Evolutionary conservation across 1,140 invertebrate species (phyloP).

Genomic region (Agrypnia vestita): DNA sequence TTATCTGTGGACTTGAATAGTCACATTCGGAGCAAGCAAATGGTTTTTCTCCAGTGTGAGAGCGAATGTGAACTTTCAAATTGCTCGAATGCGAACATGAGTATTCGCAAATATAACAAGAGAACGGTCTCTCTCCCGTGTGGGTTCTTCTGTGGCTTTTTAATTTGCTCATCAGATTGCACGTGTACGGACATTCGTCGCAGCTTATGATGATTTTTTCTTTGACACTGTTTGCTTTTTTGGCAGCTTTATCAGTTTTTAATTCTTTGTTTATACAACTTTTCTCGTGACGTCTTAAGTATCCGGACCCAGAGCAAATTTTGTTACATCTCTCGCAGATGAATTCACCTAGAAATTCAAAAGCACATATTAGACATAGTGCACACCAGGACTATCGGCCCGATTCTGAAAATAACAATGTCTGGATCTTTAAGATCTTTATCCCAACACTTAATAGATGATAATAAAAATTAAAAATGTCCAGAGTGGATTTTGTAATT

Average conservation of each 20-base stretch:
- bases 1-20: slow-evolving; percentile 37
- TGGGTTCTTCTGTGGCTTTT: slow-evolving; percentile 50
- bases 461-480: no score
- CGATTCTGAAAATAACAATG: no score
- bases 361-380: slow-evolving; percentile 54
- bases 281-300: not conserved
- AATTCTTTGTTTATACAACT: not conserved
- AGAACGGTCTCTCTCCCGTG: slow-evolving; percentile 48
- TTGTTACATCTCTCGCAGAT: slow-evolving; percentile 55
- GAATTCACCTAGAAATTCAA: slow-evolving; percentile 66
- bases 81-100: slow-evolving; percentile 28
- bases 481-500: no score
- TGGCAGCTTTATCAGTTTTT: no score
- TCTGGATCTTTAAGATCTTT: no score
- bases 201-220: not conserved
- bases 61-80: slow-evolving; percentile 50
- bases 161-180: slow-evolving; percentile 28
- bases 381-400: no score
- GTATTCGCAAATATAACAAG: slow-evolving; percentile 49
- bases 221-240: not conserved
- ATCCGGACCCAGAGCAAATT: not conserved
- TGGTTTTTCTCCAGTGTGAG: slow-evolving; percentile 51
- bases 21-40: slow-evolving; percentile 40
- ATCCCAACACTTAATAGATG: no score
- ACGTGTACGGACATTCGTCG: slow-evolving; percentile 15